Evolutionary conservation across 2,113 vertebrate genomes (phyloP), one percentile per base, ranked within the genome.

Genomic region (Heliornis fulica): DNA sequence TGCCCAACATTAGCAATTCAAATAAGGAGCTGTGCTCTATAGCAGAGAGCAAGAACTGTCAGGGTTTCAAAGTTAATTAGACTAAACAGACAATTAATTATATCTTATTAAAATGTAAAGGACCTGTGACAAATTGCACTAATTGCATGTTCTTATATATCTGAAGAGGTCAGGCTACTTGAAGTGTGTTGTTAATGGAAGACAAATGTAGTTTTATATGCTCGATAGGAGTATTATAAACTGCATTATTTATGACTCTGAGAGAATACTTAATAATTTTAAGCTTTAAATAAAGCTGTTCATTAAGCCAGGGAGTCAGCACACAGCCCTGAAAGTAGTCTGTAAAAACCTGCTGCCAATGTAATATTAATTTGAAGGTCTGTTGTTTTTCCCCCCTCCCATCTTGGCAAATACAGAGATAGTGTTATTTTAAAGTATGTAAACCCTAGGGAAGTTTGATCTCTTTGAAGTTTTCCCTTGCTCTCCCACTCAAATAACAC

Each of bases 31-130:
- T 80, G 89, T 96, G 84, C 86, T 91, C 97, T 96, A 87, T 94
- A 97, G 63, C 69, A 90, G 83, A 94, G 94, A 98, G 97, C 93
- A 97, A 96, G 96, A 96, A 92, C 96, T 95, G 97, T 94, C 96
- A 97, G 87, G 88, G 90, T 96, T 98, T 98, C 97, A 97, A 98
- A 98, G 97, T 97, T 98, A 98, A 98, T 98, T 98, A 98, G 96
- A 97, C 96, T 97, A 98, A 98, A 97, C 96, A 98, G 97, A 97
- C 97, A 98, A 97, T 98, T 98, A 98, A 98, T 98, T 98, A 97
- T 80, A 87, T 96, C 97, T 97, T 98, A 97, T 98, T 98, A 98
- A 97, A 96, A 83, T 97, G 95, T 97, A 98, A 97, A 97, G 97
- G 97, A 97, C 95, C 97, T 98, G 97, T 98, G 98, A 98, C 98